Evolutionary conservation across 2,113 vertebrate species (phyloP).

Genomic region (Hippocampus zosterae): DNA sequence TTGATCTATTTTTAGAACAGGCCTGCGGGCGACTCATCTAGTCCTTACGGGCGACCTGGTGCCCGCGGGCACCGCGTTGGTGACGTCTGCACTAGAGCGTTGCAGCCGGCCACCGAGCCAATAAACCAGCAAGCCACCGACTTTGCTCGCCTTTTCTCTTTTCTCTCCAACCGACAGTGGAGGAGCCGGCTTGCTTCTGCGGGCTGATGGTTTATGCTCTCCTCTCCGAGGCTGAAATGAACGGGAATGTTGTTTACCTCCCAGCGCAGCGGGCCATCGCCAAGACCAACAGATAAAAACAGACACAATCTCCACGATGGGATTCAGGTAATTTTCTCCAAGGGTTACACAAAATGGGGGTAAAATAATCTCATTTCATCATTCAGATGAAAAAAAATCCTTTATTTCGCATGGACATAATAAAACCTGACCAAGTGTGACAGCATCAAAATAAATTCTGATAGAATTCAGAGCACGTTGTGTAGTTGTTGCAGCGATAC

Average conservation of each 20-base stretch:
- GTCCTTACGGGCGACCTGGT: too few species aligned
- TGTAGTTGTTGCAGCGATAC: not conserved
- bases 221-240: constrained; percentile 50
- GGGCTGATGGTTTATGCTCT: constrained; percentile 59
- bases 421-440: constrained; percentile 24
- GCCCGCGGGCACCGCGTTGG: too few species aligned
- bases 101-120: constrained; percentile 45
- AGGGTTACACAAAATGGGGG: constrained; percentile 13
- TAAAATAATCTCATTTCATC: constrained; percentile 28
- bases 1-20: too few species aligned
- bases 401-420: constrained; percentile 10
- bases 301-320: constrained; percentile 19
- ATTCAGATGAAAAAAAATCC: constrained; percentile 14
- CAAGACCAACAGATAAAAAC: constrained; percentile 31
- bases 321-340: constrained; percentile 28
- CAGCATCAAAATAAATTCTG: constrained; percentile 12
- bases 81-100: constrained; percentile 47
- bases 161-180: constrained; percentile 23
- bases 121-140: constrained; percentile 42
- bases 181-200: constrained; percentile 21
- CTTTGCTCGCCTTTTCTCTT: constrained; percentile 44
- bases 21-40: too few species aligned
- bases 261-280: constrained; percentile 41
- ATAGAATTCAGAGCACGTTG: constrained; percentile 8
- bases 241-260: constrained; percentile 65